Base-by-base conservation (phyloP, 1,140 invertebrate genomes). In the Sycobia sp. region DNA sequence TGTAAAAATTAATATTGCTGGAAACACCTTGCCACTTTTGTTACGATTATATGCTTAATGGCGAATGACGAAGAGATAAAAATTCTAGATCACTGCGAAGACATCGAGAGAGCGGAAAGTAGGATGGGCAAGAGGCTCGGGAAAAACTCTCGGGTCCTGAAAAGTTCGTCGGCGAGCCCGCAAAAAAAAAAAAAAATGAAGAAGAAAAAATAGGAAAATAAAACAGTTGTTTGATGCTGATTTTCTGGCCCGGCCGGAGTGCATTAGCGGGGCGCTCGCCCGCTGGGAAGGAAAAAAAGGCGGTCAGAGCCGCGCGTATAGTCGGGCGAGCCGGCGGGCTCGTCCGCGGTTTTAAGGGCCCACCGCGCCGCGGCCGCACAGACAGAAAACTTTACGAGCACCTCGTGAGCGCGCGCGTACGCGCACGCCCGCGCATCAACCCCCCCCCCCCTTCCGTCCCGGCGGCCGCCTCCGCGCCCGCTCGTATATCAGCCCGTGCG, bases 341-440 rank as follows among this genome's bases (percentile, higher is more conserved):
- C 67, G 69, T 57, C 74, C 74, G 75, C 69, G 74, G 75, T 77
- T 72, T 76, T 73, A 77, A 73, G 71, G 73, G 39, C 55, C 41
- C 39, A 70, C 71, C 71, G 71, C 76, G 70, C 70, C 71, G 71
- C 76, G 69, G 70, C 71, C 71, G 70, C 76, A 76, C 75, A 73
- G 73, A 70, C 72, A 74, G 76, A 75, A 77, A 74, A 77, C 66
- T 80, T 80, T 80, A 78, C 74, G 76, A 78, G 69, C 72, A 55
- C 60, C 64, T 73, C 69, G 68, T 67, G n/a, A n/a, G n/a, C n/a
- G n/a, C n/a, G n/a, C n/a, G n/a, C n/a, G n/a, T n/a, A n/a, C n/a
- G n/a, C n/a, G 65, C 61, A 29, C 13, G 47, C 47, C n/a, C n/a
- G 14, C 47, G 20, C 23, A 39, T n/a, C n/a, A n/a, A n/a, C n/a